Conservation (phyloP, 2,888 invertebrate genomes). For the Heliconius sara region DNA sequence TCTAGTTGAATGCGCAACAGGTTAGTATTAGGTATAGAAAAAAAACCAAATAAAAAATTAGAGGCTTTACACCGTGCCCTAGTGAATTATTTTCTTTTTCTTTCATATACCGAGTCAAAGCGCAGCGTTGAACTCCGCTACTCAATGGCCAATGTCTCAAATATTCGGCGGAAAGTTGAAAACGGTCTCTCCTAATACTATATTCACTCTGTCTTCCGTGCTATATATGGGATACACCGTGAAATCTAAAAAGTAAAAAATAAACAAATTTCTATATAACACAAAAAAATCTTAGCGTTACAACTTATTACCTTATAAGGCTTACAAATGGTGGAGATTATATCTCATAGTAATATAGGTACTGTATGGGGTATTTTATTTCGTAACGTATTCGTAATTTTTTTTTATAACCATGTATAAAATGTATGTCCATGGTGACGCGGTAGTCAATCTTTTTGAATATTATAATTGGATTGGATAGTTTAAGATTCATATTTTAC, state of each 20-base stretch:
- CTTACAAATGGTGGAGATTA: conserved; percentile 12
- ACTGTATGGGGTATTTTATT: not conserved
- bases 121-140: no score
- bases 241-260: not conserved
- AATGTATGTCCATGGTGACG: no score
- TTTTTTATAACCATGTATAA: not conserved
- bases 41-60: not conserved
- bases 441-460: no score
- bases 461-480: no score
- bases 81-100: no score
- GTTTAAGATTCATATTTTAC: no score
- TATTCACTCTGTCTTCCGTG: not conserved
- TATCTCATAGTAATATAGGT: not conserved
- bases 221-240: not conserved
- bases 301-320: not conserved
- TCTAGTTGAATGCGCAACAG: conserved; percentile 84
- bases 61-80: no score
- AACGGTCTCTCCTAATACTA: not conserved
- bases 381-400: not conserved
- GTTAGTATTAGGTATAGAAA: conserved; percentile 64
- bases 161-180: not conserved
- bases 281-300: not conserved
- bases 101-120: no score
- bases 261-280: conserved; percentile 2
- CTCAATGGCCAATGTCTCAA: no score